A percentile compares a stretch with the other conserved stretches of the same genome.
Conservation (phyloP, 2,888 invertebrate genomes). For the Eristalinus sepulchralis region DNA sequence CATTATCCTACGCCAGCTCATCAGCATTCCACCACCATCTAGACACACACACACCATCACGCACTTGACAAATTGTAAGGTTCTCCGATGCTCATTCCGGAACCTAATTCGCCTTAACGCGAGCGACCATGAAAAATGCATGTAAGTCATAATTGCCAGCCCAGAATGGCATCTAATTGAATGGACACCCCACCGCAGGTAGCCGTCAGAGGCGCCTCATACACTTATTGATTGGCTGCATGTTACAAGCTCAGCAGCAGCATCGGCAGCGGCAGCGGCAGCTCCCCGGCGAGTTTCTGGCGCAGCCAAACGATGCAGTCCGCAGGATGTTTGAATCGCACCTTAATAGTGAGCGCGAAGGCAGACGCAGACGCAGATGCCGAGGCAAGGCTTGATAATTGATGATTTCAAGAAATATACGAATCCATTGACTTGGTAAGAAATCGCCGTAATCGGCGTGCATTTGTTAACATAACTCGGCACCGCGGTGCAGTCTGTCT, state of each 20-base stretch:
- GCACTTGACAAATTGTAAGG: background rate
- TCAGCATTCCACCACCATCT: background rate
- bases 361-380: background rate
- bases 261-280: too few species aligned
- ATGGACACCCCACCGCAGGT: slow-evolving; percentile 64
- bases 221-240: background rate
- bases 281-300: background rate
- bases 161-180: slow-evolving; percentile 66
- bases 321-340: background rate
- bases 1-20: background rate
- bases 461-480: background rate
- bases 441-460: background rate
- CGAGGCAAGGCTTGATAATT: background rate
- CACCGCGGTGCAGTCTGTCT: background rate
- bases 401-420: slow-evolving; percentile 2
- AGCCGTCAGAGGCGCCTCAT: slow-evolving; percentile 47
- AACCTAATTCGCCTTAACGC: background rate
- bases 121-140: background rate
- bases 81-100: background rate
- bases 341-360: background rate
- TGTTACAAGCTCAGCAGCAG: background rate
- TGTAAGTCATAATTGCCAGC: slow-evolving; percentile 59
- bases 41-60: background rate
- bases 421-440: slow-evolving; percentile 25
- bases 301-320: background rate